These are phyloP conservation scores for Botia almorhae DNA, from an alignment of 2,797 vertebrate genomes.

Conservation along the genomic window DNA sequence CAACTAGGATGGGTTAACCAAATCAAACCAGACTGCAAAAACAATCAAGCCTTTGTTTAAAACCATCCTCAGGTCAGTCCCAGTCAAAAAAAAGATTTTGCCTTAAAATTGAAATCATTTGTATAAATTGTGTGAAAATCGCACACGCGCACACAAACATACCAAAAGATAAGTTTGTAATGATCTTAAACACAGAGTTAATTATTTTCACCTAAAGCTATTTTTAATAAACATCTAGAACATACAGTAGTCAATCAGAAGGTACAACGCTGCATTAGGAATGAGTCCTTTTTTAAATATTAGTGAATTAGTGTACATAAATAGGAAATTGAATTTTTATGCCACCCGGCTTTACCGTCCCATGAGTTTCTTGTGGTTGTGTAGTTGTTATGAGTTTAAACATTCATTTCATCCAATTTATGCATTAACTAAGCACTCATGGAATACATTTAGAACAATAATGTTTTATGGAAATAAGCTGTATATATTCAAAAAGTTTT, in stretches of 20 bases:
- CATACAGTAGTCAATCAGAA: background rate
- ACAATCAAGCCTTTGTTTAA: background rate
- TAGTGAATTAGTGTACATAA: slow-evolving; percentile 33
- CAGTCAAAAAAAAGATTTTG: too few relatives aligned
- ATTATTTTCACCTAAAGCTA: background rate
- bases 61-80: background rate
- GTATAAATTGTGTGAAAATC: too few relatives aligned
- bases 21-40: slow-evolving; percentile 1
- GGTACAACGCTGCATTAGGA: background rate
- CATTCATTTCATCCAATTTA: slow-evolving; percentile 73
- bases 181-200: background rate
- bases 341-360: slow-evolving; percentile 49
- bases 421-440: slow-evolving; percentile 79
- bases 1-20: background rate
- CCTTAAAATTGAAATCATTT: too few relatives aligned
- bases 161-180: background rate
- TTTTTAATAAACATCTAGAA: background rate
- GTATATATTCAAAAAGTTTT: slow-evolving; percentile 84
- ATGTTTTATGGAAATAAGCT: slow-evolving; percentile 86
- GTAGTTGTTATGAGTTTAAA: slow-evolving; percentile 64
- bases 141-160: background rate
- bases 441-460: slow-evolving; percentile 77
- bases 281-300: slow-evolving; percentile 1
- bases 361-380: slow-evolving; percentile 51
- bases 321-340: slow-evolving; percentile 34